A percentile compares a stretch with the other conserved stretches of the same genome.
These are phyloP conservation scores for Austrolebias charrua DNA, from an alignment of 2,797 vertebrate genomes.

Conservation along the genomic window DNA sequence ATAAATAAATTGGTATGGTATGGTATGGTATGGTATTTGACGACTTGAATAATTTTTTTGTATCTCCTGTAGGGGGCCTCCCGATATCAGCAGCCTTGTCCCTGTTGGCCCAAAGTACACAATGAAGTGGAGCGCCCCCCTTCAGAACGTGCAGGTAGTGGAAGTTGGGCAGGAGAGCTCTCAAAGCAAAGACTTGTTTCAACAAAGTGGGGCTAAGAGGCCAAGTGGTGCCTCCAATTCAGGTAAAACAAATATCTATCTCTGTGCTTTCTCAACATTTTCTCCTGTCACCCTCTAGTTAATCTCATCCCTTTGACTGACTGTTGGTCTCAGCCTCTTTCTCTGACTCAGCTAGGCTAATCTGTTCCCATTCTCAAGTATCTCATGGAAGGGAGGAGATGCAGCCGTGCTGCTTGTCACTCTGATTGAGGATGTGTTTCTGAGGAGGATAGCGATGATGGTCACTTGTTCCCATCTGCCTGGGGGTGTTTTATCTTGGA, in stretches of 20 bases:
- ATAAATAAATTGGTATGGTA: too few relatives aligned
- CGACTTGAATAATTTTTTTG: neutral
- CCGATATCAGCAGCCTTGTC: constrained; percentile 92
- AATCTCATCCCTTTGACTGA: constrained; percentile 53
- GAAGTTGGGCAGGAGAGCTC: constrained; percentile 89
- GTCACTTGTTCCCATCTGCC: constrained; percentile 73
- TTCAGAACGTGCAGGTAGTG: constrained; percentile 92
- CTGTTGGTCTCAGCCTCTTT: constrained; percentile 37
- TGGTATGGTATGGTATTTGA: too few relatives aligned
- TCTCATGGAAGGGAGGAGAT: constrained; percentile 44
- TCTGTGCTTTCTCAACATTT: constrained; percentile 1
- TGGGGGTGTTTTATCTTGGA: constrained; percentile 67
- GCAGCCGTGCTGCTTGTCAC: constrained; percentile 60
- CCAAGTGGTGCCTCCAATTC: constrained; percentile 45
- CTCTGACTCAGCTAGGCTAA: constrained; percentile 65
- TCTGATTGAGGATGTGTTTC: constrained; percentile 74
- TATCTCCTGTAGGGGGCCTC: constrained; percentile 81
- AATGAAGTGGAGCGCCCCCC: constrained; percentile 92
- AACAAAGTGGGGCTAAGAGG: constrained; percentile 77
- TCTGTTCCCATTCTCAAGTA: constrained; percentile 55
- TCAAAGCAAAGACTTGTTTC: constrained; percentile 82
- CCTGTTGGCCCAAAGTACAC: constrained; percentile 93
- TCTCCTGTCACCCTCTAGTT: constrained; percentile 35
- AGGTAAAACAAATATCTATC: constrained; percentile 61
- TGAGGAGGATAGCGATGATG: constrained; percentile 69